Evolutionary conservation across 1,140 invertebrate species (phyloP).

Genomic region (Drosophila nasuta): DNA sequence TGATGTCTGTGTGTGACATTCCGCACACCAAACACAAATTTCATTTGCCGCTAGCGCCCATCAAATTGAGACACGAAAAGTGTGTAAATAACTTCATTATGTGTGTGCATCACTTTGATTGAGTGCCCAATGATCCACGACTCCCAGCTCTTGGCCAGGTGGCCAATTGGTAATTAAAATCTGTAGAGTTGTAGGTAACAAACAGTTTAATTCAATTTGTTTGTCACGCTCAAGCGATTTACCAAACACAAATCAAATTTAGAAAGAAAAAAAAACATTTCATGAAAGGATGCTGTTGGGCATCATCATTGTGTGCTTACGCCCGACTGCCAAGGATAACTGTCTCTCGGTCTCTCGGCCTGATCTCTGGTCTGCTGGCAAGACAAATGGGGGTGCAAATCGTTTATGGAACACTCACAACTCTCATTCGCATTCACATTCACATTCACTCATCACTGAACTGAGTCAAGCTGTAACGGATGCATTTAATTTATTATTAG

Average conservation of each 20-base stretch:
- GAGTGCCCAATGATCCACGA: slow-evolving; percentile 31
- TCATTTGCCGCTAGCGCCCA: slow-evolving; percentile 64
- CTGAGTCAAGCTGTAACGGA: slow-evolving; percentile 71
- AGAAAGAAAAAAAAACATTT: background rate
- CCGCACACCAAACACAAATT: slow-evolving; percentile 61
- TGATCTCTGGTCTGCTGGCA: slow-evolving; percentile 41
- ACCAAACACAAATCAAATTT: slow-evolving; percentile 61
- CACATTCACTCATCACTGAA: slow-evolving; percentile 54
- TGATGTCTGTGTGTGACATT: slow-evolving; percentile 71
- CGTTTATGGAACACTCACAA: slow-evolving; percentile 46
- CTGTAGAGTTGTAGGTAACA: slow-evolving; percentile 48
- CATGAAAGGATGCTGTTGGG: slow-evolving; percentile 27
- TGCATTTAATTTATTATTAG: slow-evolving; percentile 84
- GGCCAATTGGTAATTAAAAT: slow-evolving; percentile 69
- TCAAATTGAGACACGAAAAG: slow-evolving; percentile 75
- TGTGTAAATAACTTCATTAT: slow-evolving; percentile 81
- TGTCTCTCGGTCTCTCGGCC: slow-evolving; percentile 43
- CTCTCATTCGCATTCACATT: background rate
- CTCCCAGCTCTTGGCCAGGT: slow-evolving; percentile 44
- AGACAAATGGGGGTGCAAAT: slow-evolving; percentile 82
- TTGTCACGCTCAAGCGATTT: slow-evolving; percentile 61
- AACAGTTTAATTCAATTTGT: slow-evolving; percentile 73
- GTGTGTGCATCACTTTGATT: slow-evolving; percentile 62
- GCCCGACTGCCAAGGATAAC: slow-evolving; percentile 76
- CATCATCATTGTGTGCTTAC: slow-evolving; percentile 59